Base-by-base conservation (phyloP, 2,797 vertebrate species). In the Epinephelus coioides region DNA sequence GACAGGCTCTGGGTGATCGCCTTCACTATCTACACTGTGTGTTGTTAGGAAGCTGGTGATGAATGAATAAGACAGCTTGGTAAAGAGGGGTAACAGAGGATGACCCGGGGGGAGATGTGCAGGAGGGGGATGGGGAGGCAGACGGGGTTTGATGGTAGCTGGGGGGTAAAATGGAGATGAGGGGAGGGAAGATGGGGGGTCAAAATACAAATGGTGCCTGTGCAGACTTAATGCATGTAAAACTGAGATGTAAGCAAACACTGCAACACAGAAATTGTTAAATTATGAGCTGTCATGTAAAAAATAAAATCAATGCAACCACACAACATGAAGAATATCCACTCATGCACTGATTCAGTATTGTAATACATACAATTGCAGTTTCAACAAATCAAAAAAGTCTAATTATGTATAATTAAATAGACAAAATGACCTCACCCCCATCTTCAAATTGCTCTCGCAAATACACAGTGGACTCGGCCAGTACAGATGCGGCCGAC, bases 401-500 rank as follows among this genome's bases (percentile, higher is more conserved):
- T 19, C 1, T 2, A 50, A 23, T 0, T 15, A 14, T 17, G 9
- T 5, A 19, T 19, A 38, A 21, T 64, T 57, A 13, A 54, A 55
- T 25, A 7, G 9, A 9, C 18, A 19, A 59, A 44, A 85, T 44
- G 61, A 62, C 14, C 95, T 97, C 94, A 97, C 97, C 96, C 46
- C 92, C 95, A 79, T 97, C 96, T 89, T 97, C 95, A 91, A 96
- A 97, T 77, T 96, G 95, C 81, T 98, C 96, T 72, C 95, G 94
- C 72, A 97, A 90, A 93, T 96, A 95, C 80, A 96, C 89, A 44
- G 89, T 14, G 30, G 95, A 90, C 69, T 95, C 94, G 83, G 94
- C 95, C 82, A 95, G 89, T 43, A 83, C 89, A 78, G 92, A 91
- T 70, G 91, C 92, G 79, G 94, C 88, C 69, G 90, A 94, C 65